Percentiles rank a stretch among this genome's conserved stretches.
Evolutionary conservation across 2,113 vertebrate species (phyloP).

Genomic region (Pardalotus punctatus): DNA sequence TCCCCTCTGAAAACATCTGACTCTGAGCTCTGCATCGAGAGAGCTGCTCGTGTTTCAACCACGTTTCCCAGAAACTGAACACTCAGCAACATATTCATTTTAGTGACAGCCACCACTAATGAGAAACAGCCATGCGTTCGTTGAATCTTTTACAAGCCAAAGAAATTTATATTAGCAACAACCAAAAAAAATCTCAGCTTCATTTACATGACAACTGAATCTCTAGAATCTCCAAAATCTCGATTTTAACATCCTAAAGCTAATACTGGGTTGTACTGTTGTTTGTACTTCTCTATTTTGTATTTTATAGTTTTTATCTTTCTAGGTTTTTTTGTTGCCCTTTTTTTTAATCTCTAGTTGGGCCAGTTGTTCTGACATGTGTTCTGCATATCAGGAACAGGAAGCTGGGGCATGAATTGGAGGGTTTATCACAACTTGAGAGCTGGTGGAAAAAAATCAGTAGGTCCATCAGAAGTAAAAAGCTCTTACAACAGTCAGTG

Average conservation of each 20-base stretch:
- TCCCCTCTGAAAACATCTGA: conserved; percentile 68
- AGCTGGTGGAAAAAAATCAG: not conserved
- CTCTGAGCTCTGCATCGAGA: conserved; percentile 39
- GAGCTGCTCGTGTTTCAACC: conserved; percentile 69
- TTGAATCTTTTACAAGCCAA: conserved; percentile 35
- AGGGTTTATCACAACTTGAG: not conserved
- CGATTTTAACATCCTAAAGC: not conserved
- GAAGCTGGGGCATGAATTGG: not conserved
- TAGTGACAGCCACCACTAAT: conserved; percentile 71
- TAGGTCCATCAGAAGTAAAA: not conserved
- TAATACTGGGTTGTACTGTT: not conserved
- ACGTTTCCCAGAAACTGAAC: conserved; percentile 72
- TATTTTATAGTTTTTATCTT: not conserved
- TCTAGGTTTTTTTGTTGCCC: not conserved
- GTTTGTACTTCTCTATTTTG: not conserved
- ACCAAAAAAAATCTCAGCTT: not conserved
- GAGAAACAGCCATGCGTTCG: conserved; percentile 57
- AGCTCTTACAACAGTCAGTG: not conserved
- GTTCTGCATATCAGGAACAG: not conserved
- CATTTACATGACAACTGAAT: not conserved
- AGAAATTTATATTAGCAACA: conserved; percentile 25
- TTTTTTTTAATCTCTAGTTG: not conserved
- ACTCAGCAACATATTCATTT: conserved; percentile 73
- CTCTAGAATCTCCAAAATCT: not conserved
- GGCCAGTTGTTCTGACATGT: not conserved